Percentiles rank a stretch among this genome's conserved stretches.
Evolutionary conservation across 2,113 vertebrate species (phyloP).

Genomic region (Vulpes ferrilata): DNA sequence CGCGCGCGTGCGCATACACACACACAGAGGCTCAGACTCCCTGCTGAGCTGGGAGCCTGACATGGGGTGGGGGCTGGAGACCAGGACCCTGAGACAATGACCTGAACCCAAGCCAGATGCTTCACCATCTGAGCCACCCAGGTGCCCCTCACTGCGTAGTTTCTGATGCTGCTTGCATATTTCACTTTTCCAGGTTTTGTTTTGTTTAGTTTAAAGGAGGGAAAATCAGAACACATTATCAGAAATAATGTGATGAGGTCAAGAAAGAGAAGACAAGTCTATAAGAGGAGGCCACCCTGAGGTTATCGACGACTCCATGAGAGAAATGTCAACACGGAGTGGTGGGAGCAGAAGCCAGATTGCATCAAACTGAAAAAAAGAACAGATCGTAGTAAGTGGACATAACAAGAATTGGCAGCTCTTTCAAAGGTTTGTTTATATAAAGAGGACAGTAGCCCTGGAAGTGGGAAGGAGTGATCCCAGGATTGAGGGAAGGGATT

Average conservation of each 20-base stretch:
- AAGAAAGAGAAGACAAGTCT: not conserved
- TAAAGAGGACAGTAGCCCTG: not conserved
- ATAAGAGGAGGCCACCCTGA: not conserved
- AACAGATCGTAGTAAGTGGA: not conserved
- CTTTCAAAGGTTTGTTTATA: not conserved
- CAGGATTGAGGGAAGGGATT: not conserved
- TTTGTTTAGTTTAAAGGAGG: not conserved
- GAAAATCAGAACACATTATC: not conserved
- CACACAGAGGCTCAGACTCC: too few species aligned
- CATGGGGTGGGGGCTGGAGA: too few species aligned
- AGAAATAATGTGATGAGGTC: not conserved
- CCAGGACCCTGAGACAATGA: too few species aligned
- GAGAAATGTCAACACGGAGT: not conserved
- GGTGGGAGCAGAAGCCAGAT: not conserved
- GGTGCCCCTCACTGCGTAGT: not conserved
- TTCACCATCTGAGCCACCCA: too few species aligned
- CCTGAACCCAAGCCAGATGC: too few species aligned
- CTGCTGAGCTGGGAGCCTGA: too few species aligned
- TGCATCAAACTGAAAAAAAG: not conserved
- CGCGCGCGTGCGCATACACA: too few species aligned
- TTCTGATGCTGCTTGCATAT: constrained; percentile 7
- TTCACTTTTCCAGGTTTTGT: not conserved
- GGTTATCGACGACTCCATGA: not conserved
- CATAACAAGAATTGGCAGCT: not conserved
- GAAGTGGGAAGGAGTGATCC: not conserved